These are phyloP conservation scores for Polyommatus icarus DNA, from an alignment of 2,888 invertebrate genomes.

Conservation along the genomic window DNA sequence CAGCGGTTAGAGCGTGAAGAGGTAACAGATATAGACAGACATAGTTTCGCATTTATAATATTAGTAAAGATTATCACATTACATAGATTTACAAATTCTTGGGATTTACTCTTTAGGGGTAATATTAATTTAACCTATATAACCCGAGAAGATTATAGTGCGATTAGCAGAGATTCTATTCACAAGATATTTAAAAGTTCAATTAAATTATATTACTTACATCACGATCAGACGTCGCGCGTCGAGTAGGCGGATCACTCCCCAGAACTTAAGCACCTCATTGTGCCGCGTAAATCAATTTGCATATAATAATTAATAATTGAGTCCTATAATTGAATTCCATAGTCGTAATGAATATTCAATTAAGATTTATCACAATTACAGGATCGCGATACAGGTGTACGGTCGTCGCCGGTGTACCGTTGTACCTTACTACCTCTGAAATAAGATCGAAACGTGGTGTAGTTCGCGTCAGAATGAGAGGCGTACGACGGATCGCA, in stretches of 20 bases:
- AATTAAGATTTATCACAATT: conserved; percentile 32
- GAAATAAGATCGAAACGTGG: neutral
- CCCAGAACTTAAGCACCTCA: conserved; percentile 13
- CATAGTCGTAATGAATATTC: conserved; percentile 32
- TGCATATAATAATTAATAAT: conserved; percentile 29
- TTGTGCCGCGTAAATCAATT: conserved; percentile 26
- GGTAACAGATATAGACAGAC: too few species aligned
- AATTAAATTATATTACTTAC: neutral
- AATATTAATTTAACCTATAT: too few species aligned
- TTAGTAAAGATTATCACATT: too few species aligned
- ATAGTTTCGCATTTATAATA: too few species aligned
- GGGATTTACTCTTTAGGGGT: too few species aligned
- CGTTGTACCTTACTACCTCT: neutral
- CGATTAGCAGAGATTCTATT: neutral
- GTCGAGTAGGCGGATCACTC: neutral
- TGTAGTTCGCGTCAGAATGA: neutral
- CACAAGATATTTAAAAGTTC: neutral
- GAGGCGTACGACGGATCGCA: neutral
- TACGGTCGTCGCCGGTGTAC: neutral
- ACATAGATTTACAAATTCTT: too few species aligned
- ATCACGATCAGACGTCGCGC: neutral
- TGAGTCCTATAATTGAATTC: conserved; percentile 26
- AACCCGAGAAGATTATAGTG: too few species aligned
- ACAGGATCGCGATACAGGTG: conserved; percentile 21
- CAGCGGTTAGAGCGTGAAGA: too few species aligned